Evolutionary conservation across 2,888 invertebrate genomes (phyloP).

Genomic region (Ichneumoninae sp.): DNA sequence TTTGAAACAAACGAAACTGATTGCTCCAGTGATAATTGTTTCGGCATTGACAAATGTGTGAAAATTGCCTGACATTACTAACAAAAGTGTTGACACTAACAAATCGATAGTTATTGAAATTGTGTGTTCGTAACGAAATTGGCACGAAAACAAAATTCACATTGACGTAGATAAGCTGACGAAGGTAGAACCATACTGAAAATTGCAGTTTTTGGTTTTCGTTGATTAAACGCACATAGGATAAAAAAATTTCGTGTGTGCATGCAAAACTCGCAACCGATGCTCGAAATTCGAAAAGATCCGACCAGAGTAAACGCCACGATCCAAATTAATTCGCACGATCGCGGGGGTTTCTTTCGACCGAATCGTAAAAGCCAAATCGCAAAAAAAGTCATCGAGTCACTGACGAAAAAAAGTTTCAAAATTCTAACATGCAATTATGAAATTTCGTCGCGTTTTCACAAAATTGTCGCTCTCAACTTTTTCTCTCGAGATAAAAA

Average conservation of each 20-base stretch:
- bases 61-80: constrained; percentile 59
- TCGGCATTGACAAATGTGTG: constrained; percentile 53
- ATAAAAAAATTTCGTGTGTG: constrained; percentile 50
- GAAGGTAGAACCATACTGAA: constrained; percentile 8
- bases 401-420: background rate
- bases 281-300: constrained; percentile 59
- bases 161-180: background rate
- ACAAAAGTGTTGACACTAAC: constrained; percentile 54
- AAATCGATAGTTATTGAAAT: constrained; percentile 19
- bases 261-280: constrained; percentile 56
- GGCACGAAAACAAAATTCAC: constrained; percentile 36
- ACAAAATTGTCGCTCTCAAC: constrained; percentile 6
- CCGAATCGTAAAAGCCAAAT: background rate
- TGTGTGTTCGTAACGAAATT: constrained; percentile 36
- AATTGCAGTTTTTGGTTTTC: constrained; percentile 39
- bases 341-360: background rate
- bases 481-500: background rate
- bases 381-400: background rate
- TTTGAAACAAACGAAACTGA: constrained; percentile 56
- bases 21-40: constrained; percentile 36
- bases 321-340: constrained; percentile 5
- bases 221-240: constrained; percentile 17
- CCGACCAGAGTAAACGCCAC: constrained; percentile 3
- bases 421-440: constrained; percentile 7
- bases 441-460: background rate